Evolutionary conservation across 2,113 vertebrate genomes (phyloP), one percentile per base, ranked within the genome.

Genomic region (Mustela lutreola): DNA sequence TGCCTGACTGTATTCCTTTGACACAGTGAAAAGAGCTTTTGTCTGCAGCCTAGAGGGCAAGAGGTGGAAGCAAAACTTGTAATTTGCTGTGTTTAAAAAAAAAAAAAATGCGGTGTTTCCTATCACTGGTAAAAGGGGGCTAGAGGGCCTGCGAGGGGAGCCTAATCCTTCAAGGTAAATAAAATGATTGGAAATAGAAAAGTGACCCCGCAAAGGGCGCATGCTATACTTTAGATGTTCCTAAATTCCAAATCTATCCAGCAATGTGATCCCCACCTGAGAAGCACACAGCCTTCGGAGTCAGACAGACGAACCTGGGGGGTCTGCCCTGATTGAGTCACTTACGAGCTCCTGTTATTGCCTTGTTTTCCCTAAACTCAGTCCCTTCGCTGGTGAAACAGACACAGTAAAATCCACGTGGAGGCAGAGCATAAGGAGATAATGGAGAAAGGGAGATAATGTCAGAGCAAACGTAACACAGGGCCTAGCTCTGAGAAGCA

Each of bases 1-100:
- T 10, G 4, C 16, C 80, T 94, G 87, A 97, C 97, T 95, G 70
- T 95, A 95, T 89, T 73, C 86, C 24, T 87, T 83, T 91, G 89
- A 82, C 81, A 95, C 90, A 97, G 89, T 97, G 97, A 97, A 98
- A 98, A 97, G 97, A 53, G 85, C 97, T 97, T 97, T 97, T 98
- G 96, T 97, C 90, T 89, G 81, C 19, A 94, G 84, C 53, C 84
- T 63, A 31, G 84, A 96, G 88, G 81, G 92, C 76, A 89, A 97
- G 88, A 92, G 36, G 75, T 95, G 73, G 89, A 93, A 95, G 81
- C 16, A 42, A 91, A 73, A 67, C 42, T 96, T 95, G 86, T 97
- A 70, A 97, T 95, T 96, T 87, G 60, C 80, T 62, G 87, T 78
- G 63, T 67, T 67, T 73, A 89, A 79, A 79, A 79, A 79, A 48